These are phyloP conservation scores for Apodemia hepburni DNA, from an alignment of 2,888 invertebrate genomes.

Conservation along the genomic window DNA sequence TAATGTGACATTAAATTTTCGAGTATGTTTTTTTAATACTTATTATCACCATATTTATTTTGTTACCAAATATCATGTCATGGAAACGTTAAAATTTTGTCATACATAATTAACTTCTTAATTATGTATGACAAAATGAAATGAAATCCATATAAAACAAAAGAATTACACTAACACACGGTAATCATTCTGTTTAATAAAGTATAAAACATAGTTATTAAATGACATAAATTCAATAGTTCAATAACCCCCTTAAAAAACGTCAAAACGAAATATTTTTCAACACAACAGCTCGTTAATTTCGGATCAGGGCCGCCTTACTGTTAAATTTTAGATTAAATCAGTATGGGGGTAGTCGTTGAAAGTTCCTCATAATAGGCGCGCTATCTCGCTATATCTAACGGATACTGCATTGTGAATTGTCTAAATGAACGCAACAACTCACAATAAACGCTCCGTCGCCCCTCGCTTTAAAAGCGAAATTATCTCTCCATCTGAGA, in stretches of 20 bases:
- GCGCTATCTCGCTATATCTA: conserved; percentile 56
- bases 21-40: too few relatives aligned
- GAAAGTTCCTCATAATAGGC: conserved; percentile 56
- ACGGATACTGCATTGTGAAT: conserved; percentile 58
- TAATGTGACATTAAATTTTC: too few relatives aligned
- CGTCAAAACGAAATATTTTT: background rate
- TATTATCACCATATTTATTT: too few relatives aligned
- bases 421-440: conserved; percentile 70
- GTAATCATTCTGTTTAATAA: background rate
- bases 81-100: too few relatives aligned
- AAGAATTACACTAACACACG: too few relatives aligned
- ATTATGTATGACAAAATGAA: too few relatives aligned
- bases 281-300: conserved; percentile 8
- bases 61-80: too few relatives aligned
- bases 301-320: conserved; percentile 35
- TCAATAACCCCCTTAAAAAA: conserved; percentile 23
- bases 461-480: conserved; percentile 63
- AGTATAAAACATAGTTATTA: background rate
- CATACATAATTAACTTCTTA: too few relatives aligned
- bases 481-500: conserved; percentile 76
- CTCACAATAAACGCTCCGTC: conserved; percentile 57
- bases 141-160: too few relatives aligned
- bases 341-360: conserved; percentile 52
- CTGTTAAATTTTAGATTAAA: conserved; percentile 61
- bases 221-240: background rate